phyloP scores from a whole-genome alignment of 2,113 vertebrate species.

The Onychostoma macrolepis region DNA sequence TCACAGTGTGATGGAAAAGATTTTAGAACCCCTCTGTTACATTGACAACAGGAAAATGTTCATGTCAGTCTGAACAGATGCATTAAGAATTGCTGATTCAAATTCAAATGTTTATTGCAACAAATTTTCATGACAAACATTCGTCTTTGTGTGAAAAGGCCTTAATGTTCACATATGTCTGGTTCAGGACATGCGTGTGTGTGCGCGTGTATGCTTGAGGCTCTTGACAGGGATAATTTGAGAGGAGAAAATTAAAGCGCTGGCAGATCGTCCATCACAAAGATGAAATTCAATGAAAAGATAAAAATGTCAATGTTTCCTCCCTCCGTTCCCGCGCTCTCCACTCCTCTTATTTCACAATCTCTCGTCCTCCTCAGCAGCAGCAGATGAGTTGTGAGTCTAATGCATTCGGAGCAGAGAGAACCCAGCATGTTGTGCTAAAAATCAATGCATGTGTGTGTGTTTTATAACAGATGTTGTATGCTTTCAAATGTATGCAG shows the following conservation, averaged over 20 bases:
- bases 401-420: conserved; percentile 27
- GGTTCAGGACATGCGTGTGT: conserved; percentile 49
- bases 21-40: neutral
- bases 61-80: neutral
- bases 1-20: neutral
- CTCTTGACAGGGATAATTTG: conserved; percentile 79
- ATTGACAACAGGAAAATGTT: neutral
- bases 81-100: neutral
- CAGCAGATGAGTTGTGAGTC: conserved; percentile 44
- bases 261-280: conserved; percentile 83
- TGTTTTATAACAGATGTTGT: conserved; percentile 29
- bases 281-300: conserved; percentile 83
- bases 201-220: conserved; percentile 59
- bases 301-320: conserved; percentile 81
- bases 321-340: neutral
- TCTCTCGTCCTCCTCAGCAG: conserved; percentile 19
- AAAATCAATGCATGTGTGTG: conserved; percentile 7
- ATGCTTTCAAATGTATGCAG: conserved; percentile 2
- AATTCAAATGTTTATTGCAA: neutral
- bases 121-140: neutral
- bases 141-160: neutral
- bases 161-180: conserved; percentile 38
- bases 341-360: conserved; percentile 33
- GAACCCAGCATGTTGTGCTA: conserved; percentile 1
- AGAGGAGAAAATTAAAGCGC: conserved; percentile 86